Evolutionary conservation across 2,797 vertebrate genomes (phyloP).

Genomic region (Sebastolobus alascanus): DNA sequence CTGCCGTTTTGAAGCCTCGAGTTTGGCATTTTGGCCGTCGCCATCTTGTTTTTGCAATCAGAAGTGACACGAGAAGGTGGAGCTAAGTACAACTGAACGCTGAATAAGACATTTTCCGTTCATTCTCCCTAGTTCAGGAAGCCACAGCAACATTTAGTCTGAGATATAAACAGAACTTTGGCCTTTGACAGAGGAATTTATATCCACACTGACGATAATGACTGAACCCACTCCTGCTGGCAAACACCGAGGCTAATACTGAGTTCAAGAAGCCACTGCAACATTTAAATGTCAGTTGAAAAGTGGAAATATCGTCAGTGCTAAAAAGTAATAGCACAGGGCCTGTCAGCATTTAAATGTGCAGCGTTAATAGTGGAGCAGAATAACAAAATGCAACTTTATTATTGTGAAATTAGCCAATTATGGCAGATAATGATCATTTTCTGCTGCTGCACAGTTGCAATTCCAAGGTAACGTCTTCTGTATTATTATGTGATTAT

Average conservation of each 20-base stretch:
- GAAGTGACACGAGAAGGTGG: neutral
- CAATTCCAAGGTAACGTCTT: slow-evolving; percentile 10
- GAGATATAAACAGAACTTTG: slow-evolving; percentile 63
- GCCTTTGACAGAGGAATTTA: slow-evolving; percentile 63
- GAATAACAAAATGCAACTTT: slow-evolving; percentile 36
- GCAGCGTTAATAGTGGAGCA: slow-evolving; percentile 26
- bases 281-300: slow-evolving; percentile 71
- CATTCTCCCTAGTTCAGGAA: slow-evolving; percentile 8
- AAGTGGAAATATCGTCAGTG: slow-evolving; percentile 41
- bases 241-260: slow-evolving; percentile 39
- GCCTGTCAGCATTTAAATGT: slow-evolving; percentile 27
- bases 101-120: neutral
- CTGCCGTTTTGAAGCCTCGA: no score
- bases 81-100: neutral
- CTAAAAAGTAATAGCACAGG: slow-evolving; percentile 35
- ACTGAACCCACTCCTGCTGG: slow-evolving; percentile 44
- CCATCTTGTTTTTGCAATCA: no score
- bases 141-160: slow-evolving; percentile 8
- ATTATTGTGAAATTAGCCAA: slow-evolving; percentile 32
- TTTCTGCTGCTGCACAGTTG: slow-evolving; percentile 15
- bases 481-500: slow-evolving; percentile 9
- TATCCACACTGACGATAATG: slow-evolving; percentile 38
- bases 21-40: no score
- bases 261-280: slow-evolving; percentile 48
- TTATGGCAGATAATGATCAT: slow-evolving; percentile 23